Evolutionary conservation across 2,797 vertebrate genomes (phyloP), one percentile per base, ranked within the genome.

Genomic region (Siniperca undulata): DNA sequence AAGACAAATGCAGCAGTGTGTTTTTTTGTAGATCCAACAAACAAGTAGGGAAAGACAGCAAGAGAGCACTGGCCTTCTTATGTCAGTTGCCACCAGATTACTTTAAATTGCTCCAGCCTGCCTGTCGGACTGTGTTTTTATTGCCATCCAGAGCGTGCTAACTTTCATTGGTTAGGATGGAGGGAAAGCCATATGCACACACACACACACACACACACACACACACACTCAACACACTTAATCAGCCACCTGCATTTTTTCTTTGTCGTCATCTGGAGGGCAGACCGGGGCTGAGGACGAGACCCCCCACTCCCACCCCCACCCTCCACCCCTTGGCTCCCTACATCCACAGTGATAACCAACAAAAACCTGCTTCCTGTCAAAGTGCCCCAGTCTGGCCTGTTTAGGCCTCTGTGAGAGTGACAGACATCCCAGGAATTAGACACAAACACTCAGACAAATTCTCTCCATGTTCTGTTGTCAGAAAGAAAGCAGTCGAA

Each of bases 201-300:
- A 79, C 38, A 66, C 76, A 73, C 65, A 80, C 40, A 67, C 77
- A 72, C 60, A 82, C 83, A 83, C 85, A 89, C 86, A 40, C 42
- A 40, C 68, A 81, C 42, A 66, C 77, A 70, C 59, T 80, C 73
- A 81, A 82, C 83, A 83, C 85, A 89, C 85, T 84, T 80, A 77
- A 61, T 87, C 85, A 86, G 78, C 88, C 92, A 91, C 92, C 91
- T 93, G 89, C 86, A 59, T 87, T 74, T 88, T 91, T 91, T 84
- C 73, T 85, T 90, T 91, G 76, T 89, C 84, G 68, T 92, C 92
- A 91, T 89, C 87, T 94, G 92, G 86, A 88, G 78, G 56, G 80
- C 88, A 93, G 90, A 91, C 81, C 36, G 4, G 24, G 44, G n/a
- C 67, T 70, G 81, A 83, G 78, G 74, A 74, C 20, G 19, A 61